Percentiles rank a stretch among this genome's conserved stretches.
Conservation (phyloP, 1,140 invertebrate genomes). For the Drosophila repletoides region DNA sequence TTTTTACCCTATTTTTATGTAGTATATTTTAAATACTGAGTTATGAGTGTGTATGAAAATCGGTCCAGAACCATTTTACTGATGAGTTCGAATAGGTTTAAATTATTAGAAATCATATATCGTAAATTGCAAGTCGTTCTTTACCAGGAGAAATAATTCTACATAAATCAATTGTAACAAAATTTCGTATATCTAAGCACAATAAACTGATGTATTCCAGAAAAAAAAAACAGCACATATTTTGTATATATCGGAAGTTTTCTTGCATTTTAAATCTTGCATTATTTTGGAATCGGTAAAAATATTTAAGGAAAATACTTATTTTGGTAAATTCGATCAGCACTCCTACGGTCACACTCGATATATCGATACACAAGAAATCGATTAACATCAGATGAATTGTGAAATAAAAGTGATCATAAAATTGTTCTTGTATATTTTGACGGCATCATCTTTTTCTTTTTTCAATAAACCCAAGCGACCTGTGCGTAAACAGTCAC, state of each 20-base stretch:
- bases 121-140: slow-evolving; percentile 31
- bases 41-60: slow-evolving; percentile 57
- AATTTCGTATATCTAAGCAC: slow-evolving; percentile 30
- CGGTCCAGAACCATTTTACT: slow-evolving; percentile 57
- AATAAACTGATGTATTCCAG: slow-evolving; percentile 42
- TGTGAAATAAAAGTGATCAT: too few species aligned
- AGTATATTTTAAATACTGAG: slow-evolving; percentile 25
- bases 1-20: slow-evolving; percentile 20
- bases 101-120: slow-evolving; percentile 30
- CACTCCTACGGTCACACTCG: too few species aligned
- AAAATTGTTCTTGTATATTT: too few species aligned
- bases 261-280: too few species aligned
- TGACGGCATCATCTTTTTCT: too few species aligned
- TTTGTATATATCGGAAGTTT: too few species aligned
- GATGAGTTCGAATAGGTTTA: slow-evolving; percentile 55
- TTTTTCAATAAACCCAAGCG: too few species aligned
- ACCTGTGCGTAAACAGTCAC: too few species aligned
- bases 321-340: neutral
- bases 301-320: neutral
- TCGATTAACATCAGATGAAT: too few species aligned
- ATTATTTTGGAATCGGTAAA: neutral
- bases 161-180: slow-evolving; percentile 30
- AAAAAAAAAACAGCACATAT: neutral
- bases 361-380: too few species aligned
- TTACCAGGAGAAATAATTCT: slow-evolving; percentile 40